phyloP scores from a whole-genome alignment of 2,113 vertebrate genomes.

The Paradisaea rubra region DNA sequence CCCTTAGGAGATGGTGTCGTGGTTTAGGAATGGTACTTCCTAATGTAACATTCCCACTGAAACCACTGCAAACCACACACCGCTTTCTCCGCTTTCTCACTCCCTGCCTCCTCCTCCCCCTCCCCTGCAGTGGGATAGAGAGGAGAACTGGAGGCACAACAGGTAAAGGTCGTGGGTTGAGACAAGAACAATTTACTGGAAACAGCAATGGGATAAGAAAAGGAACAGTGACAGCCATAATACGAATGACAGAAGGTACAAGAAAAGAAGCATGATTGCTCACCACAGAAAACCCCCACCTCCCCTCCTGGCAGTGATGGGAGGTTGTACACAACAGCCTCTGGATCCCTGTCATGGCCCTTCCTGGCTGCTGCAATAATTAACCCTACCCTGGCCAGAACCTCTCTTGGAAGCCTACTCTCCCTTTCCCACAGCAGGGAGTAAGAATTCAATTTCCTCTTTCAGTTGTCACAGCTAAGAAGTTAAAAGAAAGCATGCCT shows the following conservation, averaged over 20 bases:
- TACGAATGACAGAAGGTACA: rapidly evolving
- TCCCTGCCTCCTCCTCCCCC: neutral
- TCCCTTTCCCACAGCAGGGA: neutral
- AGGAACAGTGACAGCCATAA: neutral
- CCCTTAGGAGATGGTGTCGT: neutral
- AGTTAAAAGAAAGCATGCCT: neutral
- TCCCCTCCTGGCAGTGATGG: rapidly evolving
- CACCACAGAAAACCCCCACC: rapidly evolving
- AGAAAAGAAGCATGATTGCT: neutral
- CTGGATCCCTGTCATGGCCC: neutral
- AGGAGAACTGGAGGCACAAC: neutral
- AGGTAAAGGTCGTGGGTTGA: neutral
- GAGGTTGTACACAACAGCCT: neutral
- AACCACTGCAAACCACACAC: neutral
- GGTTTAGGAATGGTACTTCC: neutral
- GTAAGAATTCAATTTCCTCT: neutral
- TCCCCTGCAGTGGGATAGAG: no score
- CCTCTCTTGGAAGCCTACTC: neutral
- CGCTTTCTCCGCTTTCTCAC: neutral
- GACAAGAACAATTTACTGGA: neutral
- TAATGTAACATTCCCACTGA: neutral
- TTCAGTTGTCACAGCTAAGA: neutral
- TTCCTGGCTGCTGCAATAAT: neutral
- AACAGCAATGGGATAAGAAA: neutral
- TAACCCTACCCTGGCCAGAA: neutral